Conservation (phyloP, 2,113 vertebrate species). For the Porphyrio hochstetteri region DNA sequence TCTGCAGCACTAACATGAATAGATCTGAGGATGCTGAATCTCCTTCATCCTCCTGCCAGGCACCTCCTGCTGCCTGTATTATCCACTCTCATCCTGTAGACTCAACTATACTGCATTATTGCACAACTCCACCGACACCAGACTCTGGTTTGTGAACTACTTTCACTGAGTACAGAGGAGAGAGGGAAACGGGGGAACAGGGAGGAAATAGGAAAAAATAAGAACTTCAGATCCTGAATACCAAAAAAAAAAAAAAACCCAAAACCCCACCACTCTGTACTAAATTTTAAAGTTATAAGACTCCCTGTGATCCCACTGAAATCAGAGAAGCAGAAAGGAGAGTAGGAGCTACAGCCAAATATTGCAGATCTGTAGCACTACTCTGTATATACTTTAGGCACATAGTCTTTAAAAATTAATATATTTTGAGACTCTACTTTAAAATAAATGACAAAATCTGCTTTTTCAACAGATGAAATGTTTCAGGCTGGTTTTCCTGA, state of each 20-base stretch:
- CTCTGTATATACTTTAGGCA: not conserved
- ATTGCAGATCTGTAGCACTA: not conserved
- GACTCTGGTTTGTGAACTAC: not conserved
- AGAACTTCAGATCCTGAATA: not conserved
- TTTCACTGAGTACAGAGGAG: not conserved
- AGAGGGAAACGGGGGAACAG: not conserved
- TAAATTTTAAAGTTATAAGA: constrained; percentile 13
- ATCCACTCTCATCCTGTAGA: too few relatives aligned
- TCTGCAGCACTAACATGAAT: not conserved
- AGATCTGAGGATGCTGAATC: not conserved
- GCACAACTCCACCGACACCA: not conserved
- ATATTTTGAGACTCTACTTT: not conserved
- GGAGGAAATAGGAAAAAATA: not conserved
- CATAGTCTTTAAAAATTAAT: not conserved
- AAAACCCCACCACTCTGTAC: not conserved
- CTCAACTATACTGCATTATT: accelerated
- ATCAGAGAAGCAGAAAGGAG: constrained; percentile 4
- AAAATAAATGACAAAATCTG: not conserved
- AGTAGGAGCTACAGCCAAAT: not conserved
- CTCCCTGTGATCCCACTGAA: not conserved
- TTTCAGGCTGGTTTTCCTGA: not conserved
- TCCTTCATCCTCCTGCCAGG: accelerated
- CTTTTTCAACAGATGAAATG: not conserved
- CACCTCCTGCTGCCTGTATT: accelerated
- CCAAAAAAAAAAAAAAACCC: not conserved